phyloP scores from a whole-genome alignment of 2,113 vertebrate genomes.

The Otus sunia region DNA sequence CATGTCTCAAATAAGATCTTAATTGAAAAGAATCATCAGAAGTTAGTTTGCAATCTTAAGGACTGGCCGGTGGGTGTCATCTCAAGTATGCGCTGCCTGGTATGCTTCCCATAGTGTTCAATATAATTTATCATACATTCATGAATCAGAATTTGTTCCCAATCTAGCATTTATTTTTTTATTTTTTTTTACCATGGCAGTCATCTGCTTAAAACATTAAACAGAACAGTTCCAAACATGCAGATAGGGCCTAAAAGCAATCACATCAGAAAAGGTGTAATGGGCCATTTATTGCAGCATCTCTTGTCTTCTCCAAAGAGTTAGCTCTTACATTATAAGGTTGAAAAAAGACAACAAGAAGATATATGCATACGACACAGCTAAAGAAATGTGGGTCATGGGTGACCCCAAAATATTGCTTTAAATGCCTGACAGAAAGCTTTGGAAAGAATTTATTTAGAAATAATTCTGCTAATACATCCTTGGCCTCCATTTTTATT shows the following conservation, averaged over 20 bases:
- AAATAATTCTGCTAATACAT: constrained; percentile 35
- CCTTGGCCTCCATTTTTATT: not conserved
- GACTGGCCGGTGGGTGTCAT: not conserved
- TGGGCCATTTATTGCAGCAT: not conserved
- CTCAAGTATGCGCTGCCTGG: not conserved
- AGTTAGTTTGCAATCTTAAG: not conserved
- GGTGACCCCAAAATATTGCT: constrained; percentile 32
- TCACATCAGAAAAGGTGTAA: not conserved
- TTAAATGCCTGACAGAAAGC: constrained; percentile 13
- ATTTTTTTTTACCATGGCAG: not conserved
- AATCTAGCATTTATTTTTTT: not conserved
- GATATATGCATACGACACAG: not conserved
- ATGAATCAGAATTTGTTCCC: not conserved
- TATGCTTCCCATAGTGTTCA: not conserved
- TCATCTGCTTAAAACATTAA: not conserved
- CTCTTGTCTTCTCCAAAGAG: not conserved
- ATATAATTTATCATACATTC: not conserved
- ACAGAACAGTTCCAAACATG: not conserved
- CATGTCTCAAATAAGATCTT: not conserved
- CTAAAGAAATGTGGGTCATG: constrained; percentile 3
- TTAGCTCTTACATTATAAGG: not conserved
- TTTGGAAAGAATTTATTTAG: constrained; percentile 43
- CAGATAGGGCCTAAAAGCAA: not conserved
- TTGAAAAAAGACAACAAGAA: constrained; percentile 20
- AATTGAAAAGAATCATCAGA: not conserved